phyloP scores from a whole-genome alignment of 2,888 invertebrate species.

The Chorisops tibialis region DNA sequence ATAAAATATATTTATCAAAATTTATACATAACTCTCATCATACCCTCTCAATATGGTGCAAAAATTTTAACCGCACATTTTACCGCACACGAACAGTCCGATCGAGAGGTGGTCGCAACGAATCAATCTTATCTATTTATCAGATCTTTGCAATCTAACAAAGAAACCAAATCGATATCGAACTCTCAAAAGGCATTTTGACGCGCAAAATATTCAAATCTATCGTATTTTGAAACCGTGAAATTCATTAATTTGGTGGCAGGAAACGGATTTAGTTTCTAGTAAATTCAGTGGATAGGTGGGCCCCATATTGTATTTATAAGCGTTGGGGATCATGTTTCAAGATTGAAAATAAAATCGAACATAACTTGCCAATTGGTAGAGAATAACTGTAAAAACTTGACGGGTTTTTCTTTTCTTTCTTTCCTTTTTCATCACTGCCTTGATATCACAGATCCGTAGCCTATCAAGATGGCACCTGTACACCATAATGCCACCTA shows the following conservation, averaged over 20 bases:
- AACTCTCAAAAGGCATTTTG: neutral
- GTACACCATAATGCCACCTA: conserved; percentile 21
- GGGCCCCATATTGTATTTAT: conserved; percentile 3
- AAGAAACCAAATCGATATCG: neutral
- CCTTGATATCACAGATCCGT: no score
- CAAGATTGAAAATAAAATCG: no score
- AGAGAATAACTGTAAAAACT: neutral
- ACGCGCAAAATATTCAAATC: neutral
- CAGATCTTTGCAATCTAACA: neutral
- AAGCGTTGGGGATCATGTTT: no score
- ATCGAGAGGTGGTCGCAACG: neutral
- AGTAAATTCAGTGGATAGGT: conserved; percentile 14
- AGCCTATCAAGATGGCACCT: conserved; percentile 11
- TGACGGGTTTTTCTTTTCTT: no score
- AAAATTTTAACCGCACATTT: no score
- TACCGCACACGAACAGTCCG: neutral
- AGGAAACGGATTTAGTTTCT: no score
- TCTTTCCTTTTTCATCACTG: no score
- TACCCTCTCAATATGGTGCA: no score
- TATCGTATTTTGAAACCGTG: neutral
- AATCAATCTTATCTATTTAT: neutral
- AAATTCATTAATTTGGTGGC: conserved; percentile 6
- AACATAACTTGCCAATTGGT: no score
- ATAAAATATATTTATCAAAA: no score
- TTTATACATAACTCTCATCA: no score